Evolutionary conservation across 2,113 vertebrate genomes (phyloP).

Genomic region (Hyperopisus bebe): DNA sequence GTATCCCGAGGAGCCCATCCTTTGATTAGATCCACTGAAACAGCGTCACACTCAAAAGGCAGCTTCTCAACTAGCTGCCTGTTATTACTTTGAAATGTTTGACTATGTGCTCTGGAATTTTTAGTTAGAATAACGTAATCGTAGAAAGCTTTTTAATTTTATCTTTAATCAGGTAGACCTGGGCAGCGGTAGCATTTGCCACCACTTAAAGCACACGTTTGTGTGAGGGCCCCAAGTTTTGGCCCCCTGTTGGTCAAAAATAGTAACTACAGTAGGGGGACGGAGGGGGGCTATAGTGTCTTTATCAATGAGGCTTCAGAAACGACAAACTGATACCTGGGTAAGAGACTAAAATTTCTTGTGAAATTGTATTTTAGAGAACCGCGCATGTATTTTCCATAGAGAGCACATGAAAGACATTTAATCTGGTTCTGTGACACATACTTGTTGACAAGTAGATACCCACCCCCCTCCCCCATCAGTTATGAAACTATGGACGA

Average conservation of each 20-base stretch:
- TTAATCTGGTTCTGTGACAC: not conserved
- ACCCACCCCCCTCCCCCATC: not conserved
- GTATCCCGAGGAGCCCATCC: not conserved
- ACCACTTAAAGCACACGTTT: not conserved
- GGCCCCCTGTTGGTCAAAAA: not conserved
- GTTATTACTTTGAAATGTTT: not conserved
- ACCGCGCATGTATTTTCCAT: not conserved
- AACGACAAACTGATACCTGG: not conserved
- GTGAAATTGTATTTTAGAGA: not conserved
- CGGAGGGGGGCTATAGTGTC: not conserved
- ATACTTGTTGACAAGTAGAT: not conserved
- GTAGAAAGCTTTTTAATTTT: not conserved
- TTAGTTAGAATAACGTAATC: not conserved
- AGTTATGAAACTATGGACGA: not conserved
- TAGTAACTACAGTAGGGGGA: not conserved
- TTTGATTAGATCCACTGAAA: not conserved
- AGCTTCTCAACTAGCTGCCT: not conserved
- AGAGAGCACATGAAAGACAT: not conserved
- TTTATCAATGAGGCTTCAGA: not conserved
- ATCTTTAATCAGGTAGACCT: not conserved
- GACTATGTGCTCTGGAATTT: not conserved
- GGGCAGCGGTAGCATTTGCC: not conserved
- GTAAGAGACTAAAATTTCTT: not conserved
- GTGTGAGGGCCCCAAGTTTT: not conserved
- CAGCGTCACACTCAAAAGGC: not conserved